Conservation (phyloP, 2,113 vertebrate genomes). For the Callospermophilus lateralis region DNA sequence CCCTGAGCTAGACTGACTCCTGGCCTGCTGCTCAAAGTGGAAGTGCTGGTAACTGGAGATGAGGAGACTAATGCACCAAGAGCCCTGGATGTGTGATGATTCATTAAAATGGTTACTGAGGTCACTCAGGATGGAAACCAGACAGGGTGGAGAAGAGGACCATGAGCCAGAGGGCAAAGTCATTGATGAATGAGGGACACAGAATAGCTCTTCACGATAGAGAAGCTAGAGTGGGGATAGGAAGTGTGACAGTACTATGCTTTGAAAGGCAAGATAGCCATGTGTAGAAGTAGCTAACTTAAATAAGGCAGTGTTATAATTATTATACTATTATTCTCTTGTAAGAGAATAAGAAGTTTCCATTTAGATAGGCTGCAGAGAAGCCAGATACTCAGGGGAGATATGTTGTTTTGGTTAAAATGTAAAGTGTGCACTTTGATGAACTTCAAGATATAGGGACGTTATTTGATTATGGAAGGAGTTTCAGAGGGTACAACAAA, state of each 20-base stretch:
- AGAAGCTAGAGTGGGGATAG: neutral
- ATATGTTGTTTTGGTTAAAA: neutral
- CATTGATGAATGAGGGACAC: neutral
- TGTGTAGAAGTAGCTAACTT: too few species aligned
- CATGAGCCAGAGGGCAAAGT: neutral
- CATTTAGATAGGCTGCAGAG: neutral
- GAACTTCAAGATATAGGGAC: neutral
- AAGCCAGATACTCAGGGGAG: accelerated
- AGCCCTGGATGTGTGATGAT: neutral
- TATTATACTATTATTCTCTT: too few species aligned
- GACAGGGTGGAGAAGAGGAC: conserved; percentile 42
- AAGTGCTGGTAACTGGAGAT: neutral
- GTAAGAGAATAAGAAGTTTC: neutral
- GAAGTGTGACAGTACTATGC: too few species aligned
- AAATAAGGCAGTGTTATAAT: too few species aligned
- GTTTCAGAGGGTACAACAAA: neutral
- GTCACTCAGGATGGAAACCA: conserved; percentile 63
- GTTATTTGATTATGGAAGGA: neutral
- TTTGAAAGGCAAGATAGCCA: neutral
- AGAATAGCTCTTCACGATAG: neutral
- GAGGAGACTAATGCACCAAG: neutral
- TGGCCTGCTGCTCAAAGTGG: neutral
- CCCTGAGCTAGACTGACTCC: neutral
- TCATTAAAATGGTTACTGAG: neutral
- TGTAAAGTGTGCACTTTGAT: neutral